A percentile compares a stretch with the other conserved stretches of the same genome.
These are phyloP conservation scores for Sebastolobus altivelis DNA, from an alignment of 2,797 vertebrate species.

Conservation along the genomic window DNA sequence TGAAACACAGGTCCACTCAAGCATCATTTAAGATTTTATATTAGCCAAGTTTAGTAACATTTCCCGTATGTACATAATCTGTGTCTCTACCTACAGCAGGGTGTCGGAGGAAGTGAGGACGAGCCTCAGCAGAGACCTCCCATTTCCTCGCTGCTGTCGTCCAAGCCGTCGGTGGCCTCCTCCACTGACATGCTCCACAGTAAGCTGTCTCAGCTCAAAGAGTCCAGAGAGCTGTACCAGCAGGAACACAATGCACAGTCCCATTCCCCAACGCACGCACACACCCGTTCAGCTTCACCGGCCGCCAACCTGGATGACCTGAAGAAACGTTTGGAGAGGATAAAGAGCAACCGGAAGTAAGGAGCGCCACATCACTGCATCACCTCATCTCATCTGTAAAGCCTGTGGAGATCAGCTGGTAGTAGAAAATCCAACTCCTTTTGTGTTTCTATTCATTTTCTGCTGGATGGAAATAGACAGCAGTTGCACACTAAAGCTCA, in stretches of 20 bases:
- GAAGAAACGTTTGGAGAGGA: conserved; percentile 98
- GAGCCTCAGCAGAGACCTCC: conserved; percentile 86
- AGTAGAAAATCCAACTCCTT: conserved; percentile 17
- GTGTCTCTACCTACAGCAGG: conserved; percentile 47
- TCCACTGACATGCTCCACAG: conserved; percentile 99
- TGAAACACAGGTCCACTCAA: neutral
- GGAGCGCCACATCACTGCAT: rapidly evolving
- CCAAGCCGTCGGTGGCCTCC: conserved; percentile 94
- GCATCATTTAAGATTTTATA: neutral
- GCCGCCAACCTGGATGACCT: conserved; percentile 97
- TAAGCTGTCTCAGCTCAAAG: conserved; percentile 97
- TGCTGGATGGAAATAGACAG: conserved; percentile 32
- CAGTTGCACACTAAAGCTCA: conserved; percentile 28
- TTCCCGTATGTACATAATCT: neutral
- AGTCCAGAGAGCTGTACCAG: conserved; percentile 93
- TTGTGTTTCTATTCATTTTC: conserved; percentile 41
- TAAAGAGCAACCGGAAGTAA: conserved; percentile 98
- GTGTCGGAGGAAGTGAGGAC: conserved; percentile 65
- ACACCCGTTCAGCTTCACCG: conserved; percentile 87
- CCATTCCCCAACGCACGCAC: conserved; percentile 82
- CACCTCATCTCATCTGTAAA: conserved; percentile 18
- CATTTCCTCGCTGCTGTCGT: conserved; percentile 88
- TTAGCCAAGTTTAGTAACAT: neutral
- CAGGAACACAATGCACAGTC: conserved; percentile 89
- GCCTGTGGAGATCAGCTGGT: conserved; percentile 12